Percentiles rank a stretch among this genome's conserved stretches.
These are phyloP conservation scores for Lophochroa leadbeateri DNA, from an alignment of 2,113 vertebrate species.

Conservation along the genomic window DNA sequence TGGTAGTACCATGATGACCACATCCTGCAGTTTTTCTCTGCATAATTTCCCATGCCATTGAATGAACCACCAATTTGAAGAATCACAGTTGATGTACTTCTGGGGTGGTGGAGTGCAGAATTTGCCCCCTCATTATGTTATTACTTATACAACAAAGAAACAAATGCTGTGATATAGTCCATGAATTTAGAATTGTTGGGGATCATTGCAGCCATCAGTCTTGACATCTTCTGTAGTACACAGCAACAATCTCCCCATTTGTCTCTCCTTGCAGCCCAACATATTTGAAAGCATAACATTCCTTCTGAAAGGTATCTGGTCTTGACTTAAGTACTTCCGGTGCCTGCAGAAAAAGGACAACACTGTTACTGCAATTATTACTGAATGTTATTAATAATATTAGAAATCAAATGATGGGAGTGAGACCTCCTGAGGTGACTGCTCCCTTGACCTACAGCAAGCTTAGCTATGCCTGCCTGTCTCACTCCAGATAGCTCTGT, in stretches of 20 bases:
- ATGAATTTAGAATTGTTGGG: background rate
- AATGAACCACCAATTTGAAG: background rate
- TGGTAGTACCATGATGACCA: background rate
- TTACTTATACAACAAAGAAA: background rate
- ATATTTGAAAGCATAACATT: background rate
- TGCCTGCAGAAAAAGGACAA: background rate
- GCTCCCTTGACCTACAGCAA: background rate
- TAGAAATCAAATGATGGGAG: background rate
- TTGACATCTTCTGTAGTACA: background rate
- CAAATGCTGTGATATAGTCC: background rate
- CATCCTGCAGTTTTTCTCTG: background rate
- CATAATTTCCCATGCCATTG: background rate
- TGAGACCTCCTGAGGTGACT: background rate
- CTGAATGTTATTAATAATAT: background rate
- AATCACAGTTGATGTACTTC: background rate
- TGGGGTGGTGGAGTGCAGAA: background rate
- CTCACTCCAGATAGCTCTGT: background rate
- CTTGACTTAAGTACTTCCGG: background rate
- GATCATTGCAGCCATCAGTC: fast-evolving
- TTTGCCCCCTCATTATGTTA: background rate
- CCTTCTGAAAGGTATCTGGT: background rate
- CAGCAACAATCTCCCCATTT: background rate
- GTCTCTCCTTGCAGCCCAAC: background rate
- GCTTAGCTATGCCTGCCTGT: background rate
- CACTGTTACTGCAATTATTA: background rate